Evolutionary conservation across 2,888 invertebrate species (phyloP), one percentile per base, ranked within the genome.

Genomic region (Gymnocheta viridis): DNA sequence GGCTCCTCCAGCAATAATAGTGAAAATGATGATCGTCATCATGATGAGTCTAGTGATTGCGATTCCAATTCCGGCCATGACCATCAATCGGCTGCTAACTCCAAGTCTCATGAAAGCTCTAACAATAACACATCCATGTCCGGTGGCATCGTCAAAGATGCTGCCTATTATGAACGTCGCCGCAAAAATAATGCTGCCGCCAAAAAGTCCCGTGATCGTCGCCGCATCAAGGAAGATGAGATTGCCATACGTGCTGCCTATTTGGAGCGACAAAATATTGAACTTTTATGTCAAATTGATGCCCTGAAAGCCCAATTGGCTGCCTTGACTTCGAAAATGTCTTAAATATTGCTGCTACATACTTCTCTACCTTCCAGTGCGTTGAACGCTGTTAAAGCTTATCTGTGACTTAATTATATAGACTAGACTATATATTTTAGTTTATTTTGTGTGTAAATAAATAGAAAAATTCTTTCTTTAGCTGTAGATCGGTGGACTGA

Each of bases 171-270:
- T 93, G 98, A 97, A 88, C 94, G 98, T 76, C 93, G 98, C 10
- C 94, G 96, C 86, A 97, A 97, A 89, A 99, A 99, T 91, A 99
- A 99, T 91, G 96, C 96, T 85, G 98, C 99, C 0, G 99, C 99
- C 0, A 99, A 99, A 91, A 94, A 98, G 87, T 98, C 98, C 0
- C 93, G 99, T 3, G 98, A 99, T 89, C 95, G 97, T 0, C 93
- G 99, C 80, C 94, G 98, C 87, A 95, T 96, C 54, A 96, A 98
- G 88, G 98, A 99, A 91, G 97, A 98, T 86, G 97, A 98, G 87
- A 95, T 98, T 67, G 97, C 98, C 0, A 96, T 98, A 49, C 93
- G 97, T 79, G 97, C 97, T 0, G 96, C 96, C 0, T 96, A 95
- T 88, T 93, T 98, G 22, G 97, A 98, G 91, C 96, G 96, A 87